Percentiles rank a stretch among this genome's conserved stretches.
These are phyloP conservation scores for Neotoma lepida DNA, from an alignment of 2,113 vertebrate genomes.

Conservation along the genomic window DNA sequence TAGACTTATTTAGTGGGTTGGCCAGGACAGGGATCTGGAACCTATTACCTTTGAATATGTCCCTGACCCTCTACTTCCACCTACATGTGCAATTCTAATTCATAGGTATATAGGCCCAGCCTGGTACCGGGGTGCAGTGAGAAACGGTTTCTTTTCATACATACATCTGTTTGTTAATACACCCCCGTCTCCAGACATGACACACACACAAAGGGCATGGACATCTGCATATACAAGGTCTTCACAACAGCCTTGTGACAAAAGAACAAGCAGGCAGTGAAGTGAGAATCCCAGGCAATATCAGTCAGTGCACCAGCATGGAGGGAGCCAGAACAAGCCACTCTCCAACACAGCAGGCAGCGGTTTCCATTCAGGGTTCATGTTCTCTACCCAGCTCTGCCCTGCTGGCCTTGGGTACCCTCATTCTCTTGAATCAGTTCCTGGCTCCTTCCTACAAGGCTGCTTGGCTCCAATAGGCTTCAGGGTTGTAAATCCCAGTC, in stretches of 20 bases:
- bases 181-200: not conserved
- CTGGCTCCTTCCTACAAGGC: not conserved
- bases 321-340: not conserved
- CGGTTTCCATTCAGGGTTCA: not conserved
- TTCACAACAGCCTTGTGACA: not conserved
- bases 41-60: not conserved
- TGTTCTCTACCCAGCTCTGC: not conserved
- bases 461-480: not conserved
- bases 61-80: too few species aligned
- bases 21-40: not conserved
- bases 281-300: not conserved
- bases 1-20: not conserved
- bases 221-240: not conserved
- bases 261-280: not conserved
- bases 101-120: not conserved
- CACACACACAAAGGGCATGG: not conserved
- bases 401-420: not conserved
- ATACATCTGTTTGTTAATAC: not conserved
- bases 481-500: not conserved
- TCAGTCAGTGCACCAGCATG: not conserved
- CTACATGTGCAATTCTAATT: not conserved
- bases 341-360: not conserved
- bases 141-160: not conserved
- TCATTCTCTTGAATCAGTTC: not conserved
- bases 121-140: fast-evolving